Conservation (phyloP, 1,140 invertebrate species). For the Araneus ventricosus region DNA sequence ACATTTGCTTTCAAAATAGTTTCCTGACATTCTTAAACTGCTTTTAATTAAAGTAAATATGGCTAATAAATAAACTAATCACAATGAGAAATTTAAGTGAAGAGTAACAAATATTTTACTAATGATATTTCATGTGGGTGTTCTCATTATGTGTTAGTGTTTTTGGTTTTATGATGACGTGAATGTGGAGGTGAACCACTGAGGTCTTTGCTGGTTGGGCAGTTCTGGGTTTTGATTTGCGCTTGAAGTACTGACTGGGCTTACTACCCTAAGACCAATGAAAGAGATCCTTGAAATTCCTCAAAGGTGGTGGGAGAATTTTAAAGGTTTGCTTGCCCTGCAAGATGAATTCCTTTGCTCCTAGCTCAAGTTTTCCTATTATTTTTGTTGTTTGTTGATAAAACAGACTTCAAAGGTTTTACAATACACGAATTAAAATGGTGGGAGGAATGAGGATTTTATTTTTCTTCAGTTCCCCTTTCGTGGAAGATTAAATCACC, state of each 20-base stretch:
- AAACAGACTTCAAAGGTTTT: too few relatives aligned
- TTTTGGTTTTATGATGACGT: slow-evolving; percentile 62
- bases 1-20: too few relatives aligned
- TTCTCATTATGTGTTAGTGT: slow-evolving; percentile 27
- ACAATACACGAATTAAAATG: too few relatives aligned
- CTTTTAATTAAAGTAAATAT: not conserved
- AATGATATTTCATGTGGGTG: not conserved
- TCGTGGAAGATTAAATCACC: too few relatives aligned
- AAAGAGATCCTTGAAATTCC: slow-evolving; percentile 63
- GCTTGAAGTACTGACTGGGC: slow-evolving; percentile 21
- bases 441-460: too few relatives aligned
- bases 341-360: not conserved
- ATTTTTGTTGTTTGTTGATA: not conserved
- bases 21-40: too few relatives aligned
- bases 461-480: too few relatives aligned
- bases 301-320: slow-evolving; percentile 48
- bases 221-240: slow-evolving; percentile 54
- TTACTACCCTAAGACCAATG: slow-evolving; percentile 64
- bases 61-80: not conserved
- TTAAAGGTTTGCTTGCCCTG: not conserved
- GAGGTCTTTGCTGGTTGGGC: slow-evolving; percentile 42
- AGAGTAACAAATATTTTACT: not conserved
- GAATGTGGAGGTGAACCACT: slow-evolving; percentile 29
- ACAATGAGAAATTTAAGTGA: too few relatives aligned
- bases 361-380: not conserved